Conservation (phyloP, 2,113 vertebrate genomes). For the Theristicus caerulescens region DNA sequence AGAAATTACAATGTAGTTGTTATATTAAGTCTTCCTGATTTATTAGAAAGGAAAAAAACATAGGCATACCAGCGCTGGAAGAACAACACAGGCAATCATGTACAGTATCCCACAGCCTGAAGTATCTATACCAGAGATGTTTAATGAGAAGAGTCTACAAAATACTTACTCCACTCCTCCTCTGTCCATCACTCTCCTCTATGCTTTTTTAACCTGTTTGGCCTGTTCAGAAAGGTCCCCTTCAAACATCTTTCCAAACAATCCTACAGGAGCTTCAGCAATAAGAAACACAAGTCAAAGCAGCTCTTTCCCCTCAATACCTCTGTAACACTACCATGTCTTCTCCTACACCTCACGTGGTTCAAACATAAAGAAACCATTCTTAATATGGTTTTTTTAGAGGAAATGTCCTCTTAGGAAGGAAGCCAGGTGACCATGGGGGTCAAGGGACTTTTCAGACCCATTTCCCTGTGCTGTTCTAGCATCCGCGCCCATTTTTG, state of each 20-base stretch:
- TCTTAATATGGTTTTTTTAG: not conserved
- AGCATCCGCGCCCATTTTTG: not conserved
- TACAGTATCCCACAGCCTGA: not conserved
- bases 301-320: not conserved
- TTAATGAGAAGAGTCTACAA: not conserved
- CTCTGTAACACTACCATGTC: not conserved
- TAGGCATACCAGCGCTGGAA: not conserved
- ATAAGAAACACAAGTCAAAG: not conserved
- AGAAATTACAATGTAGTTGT: not conserved
- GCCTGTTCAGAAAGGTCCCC: not conserved
- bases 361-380: not conserved
- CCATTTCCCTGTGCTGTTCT: not conserved
- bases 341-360: not conserved
- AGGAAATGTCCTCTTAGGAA: not conserved
- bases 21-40: not conserved
- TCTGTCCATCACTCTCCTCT: not conserved
- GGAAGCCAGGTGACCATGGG: not conserved
- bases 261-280: not conserved
- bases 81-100: not conserved
- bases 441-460: not conserved
- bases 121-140: not conserved
- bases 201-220: not conserved
- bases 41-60: not conserved
- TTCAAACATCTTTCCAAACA: not conserved
- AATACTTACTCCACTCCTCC: not conserved